A percentile compares a stretch with the other conserved stretches of the same genome.
Conservation (phyloP, 1,140 invertebrate species). For the Oryzaephilus surinamensis region DNA sequence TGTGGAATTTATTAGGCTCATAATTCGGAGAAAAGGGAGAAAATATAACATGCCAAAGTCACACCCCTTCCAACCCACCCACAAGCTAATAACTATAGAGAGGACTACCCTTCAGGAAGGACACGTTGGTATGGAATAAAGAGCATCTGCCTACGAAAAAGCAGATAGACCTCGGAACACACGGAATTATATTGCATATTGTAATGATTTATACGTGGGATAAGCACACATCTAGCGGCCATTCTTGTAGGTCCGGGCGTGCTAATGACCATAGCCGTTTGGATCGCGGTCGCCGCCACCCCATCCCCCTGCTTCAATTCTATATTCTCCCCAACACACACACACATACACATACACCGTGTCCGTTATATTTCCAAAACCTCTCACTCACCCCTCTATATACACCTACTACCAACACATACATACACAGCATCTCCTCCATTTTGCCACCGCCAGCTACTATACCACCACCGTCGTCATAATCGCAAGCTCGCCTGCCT, state of each 20-base stretch:
- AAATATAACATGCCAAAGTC: background rate
- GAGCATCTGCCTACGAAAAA: slow-evolving; percentile 38
- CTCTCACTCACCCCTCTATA: slow-evolving; percentile 22
- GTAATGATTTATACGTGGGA: slow-evolving; percentile 38
- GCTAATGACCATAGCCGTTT: slow-evolving; percentile 36
- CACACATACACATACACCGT: slow-evolving; percentile 5
- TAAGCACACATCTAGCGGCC: slow-evolving; percentile 37
- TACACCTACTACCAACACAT: slow-evolving; percentile 15
- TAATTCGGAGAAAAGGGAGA: too few relatives aligned
- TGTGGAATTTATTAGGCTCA: too few relatives aligned
- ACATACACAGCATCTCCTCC: background rate
- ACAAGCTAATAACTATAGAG: slow-evolving; percentile 1
- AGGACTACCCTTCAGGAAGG: slow-evolving; percentile 12
- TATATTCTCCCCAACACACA: slow-evolving; percentile 5
- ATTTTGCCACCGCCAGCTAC: slow-evolving; percentile 10
- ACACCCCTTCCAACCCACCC: too few relatives aligned
- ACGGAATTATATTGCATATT: slow-evolving; percentile 40
- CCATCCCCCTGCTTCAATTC: slow-evolving; percentile 18
- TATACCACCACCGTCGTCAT: slow-evolving; percentile 4
- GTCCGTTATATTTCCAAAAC: slow-evolving; percentile 2
- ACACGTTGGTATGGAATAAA: slow-evolving; percentile 25
- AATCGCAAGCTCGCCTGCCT: slow-evolving; percentile 33
- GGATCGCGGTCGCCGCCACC: slow-evolving; percentile 34
- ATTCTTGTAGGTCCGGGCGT: slow-evolving; percentile 37
- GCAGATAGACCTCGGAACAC: slow-evolving; percentile 38